Evolutionary conservation across 1,140 invertebrate species (phyloP), one percentile per base, ranked within the genome.

Genomic region (Lepeophtheirus salmonis): DNA sequence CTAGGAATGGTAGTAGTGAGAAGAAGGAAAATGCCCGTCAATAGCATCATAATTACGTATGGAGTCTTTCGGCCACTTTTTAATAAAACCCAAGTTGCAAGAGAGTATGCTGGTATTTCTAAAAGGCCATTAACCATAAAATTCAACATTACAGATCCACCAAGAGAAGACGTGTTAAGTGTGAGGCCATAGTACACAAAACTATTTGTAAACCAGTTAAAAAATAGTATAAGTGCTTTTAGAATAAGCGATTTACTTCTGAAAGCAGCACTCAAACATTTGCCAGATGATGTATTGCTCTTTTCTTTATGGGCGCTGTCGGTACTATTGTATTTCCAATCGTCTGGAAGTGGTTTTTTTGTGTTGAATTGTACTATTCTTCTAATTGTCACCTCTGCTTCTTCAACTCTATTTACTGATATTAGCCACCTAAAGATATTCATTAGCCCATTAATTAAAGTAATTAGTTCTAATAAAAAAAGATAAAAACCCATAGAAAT

Each of bases 131-230:
- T 79, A 62, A 87, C 78, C 0, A 82, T 69, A 69, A 86, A 87
- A 67, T 84, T 88, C 4, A 86, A 63, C 60, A 83, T 82, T 26
- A 78, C 77, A 67, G 84, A 81, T 2, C 83, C 83, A 18, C 79
- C 81, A 26, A 88, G 75, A 66, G 80, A 79, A 24, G 78, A 80
- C 1, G 82, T 80, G 67, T 83, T 84, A 76, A 84, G 82, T 0
- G 83, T 84, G 1, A 88, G 68, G 1, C 83, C 86, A 64, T 87
- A 88, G 69, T 87, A 88, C 2, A 85, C 79, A 23, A 83, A 74
- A 63, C 83, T 83, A 67, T 82, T 79, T 41, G 78, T 74, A 68
- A 82, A 83, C 82, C 82, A 83, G 59, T 79, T 41, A 23, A 57
- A 57, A 21, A 23, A 57, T 10, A 57, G 17, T 17, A 57, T 57